phyloP scores from a whole-genome alignment of 2,888 invertebrate species.

The Mythimna lalbum region DNA sequence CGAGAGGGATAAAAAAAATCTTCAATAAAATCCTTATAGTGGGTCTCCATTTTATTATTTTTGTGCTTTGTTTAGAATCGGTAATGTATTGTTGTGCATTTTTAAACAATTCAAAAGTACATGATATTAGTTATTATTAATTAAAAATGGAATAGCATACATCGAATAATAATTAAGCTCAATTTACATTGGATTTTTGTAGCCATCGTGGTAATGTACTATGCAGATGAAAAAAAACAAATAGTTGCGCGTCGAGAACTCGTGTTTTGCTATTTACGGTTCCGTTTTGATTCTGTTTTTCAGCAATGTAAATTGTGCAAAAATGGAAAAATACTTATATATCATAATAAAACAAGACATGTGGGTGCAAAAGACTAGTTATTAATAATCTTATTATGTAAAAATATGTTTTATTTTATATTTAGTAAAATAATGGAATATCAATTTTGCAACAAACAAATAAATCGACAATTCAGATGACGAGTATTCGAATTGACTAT shows the following conservation, averaged over 20 bases:
- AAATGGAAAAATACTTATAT: slow-evolving; percentile 18
- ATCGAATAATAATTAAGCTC: slow-evolving; percentile 1
- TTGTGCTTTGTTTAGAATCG: slow-evolving; percentile 26
- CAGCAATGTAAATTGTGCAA: slow-evolving; percentile 9
- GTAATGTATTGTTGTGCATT: slow-evolving; percentile 22
- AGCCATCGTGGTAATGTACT: background rate
- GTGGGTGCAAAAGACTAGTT: slow-evolving; percentile 54
- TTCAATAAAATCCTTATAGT: slow-evolving; percentile 17
- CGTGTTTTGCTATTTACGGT: background rate
- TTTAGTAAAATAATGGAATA: slow-evolving; percentile 26
- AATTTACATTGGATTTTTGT: slow-evolving; percentile 12
- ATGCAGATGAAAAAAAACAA: slow-evolving; percentile 1
- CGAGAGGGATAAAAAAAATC: background rate
- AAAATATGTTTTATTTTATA: slow-evolving; percentile 17
- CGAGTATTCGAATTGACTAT: slow-evolving; percentile 68
- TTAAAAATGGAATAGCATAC: background rate
- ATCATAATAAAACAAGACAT: slow-evolving; percentile 41
- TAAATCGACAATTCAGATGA: slow-evolving; percentile 68
- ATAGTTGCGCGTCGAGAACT: background rate
- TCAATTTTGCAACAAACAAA: slow-evolving; percentile 26
- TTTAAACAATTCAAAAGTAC: background rate
- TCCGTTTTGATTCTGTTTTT: slow-evolving; percentile 6
- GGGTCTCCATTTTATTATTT: slow-evolving; percentile 27
- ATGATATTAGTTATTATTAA: slow-evolving; percentile 28
- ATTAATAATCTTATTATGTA: slow-evolving; percentile 39